phyloP scores from a whole-genome alignment of 1,140 invertebrate genomes.

The Drosophila hydei region DNA sequence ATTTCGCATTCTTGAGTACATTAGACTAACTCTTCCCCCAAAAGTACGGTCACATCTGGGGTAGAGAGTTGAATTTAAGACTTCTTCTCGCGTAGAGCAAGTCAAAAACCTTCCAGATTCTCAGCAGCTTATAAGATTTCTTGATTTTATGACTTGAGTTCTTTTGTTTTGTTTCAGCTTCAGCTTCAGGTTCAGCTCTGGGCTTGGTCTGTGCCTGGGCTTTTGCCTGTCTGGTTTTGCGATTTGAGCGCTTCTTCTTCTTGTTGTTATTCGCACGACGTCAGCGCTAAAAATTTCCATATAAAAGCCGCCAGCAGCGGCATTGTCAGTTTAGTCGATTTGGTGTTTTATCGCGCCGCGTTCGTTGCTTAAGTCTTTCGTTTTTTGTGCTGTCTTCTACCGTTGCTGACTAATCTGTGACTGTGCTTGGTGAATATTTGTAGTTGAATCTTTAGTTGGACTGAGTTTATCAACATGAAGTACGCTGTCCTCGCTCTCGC shows the following conservation, averaged over 20 bases:
- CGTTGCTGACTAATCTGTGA: slow-evolving; percentile 15
- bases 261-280: slow-evolving; percentile 61
- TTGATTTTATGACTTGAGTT: slow-evolving; percentile 22
- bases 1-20: background rate
- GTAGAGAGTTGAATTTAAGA: background rate
- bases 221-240: slow-evolving; percentile 29
- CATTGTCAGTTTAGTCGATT: slow-evolving; percentile 66
- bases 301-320: slow-evolving; percentile 56
- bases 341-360: slow-evolving; percentile 49
- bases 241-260: slow-evolving; percentile 42
- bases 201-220: slow-evolving; percentile 11
- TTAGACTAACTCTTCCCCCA: no score
- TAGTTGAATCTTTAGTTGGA: background rate
- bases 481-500: slow-evolving; percentile 62
- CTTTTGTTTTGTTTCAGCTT: slow-evolving; percentile 31
- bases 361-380: slow-evolving; percentile 60
- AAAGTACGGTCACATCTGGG: background rate
- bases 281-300: slow-evolving; percentile 73
- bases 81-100: background rate
- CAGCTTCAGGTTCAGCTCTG: background rate
- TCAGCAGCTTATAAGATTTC: background rate
- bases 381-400: slow-evolving; percentile 28
- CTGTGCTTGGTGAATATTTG: slow-evolving; percentile 23
- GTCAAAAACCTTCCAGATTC: background rate
- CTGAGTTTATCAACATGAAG: slow-evolving; percentile 50